Evolutionary conservation across 2,113 vertebrate species (phyloP).

Genomic region (Nothocercus nigrocapillus): DNA sequence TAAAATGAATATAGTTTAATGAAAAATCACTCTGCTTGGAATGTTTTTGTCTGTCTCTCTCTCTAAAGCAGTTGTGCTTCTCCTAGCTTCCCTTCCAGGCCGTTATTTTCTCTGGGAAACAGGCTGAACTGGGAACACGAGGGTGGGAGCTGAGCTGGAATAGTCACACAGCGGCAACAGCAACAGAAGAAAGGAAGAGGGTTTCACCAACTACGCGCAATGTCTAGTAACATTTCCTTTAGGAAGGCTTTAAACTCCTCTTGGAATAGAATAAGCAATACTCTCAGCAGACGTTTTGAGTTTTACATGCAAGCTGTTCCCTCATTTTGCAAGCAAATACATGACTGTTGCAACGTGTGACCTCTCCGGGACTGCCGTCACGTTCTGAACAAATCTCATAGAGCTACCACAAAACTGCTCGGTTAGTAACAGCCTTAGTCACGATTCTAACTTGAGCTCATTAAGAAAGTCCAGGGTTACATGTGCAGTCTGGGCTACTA

Average conservation of each 20-base stretch:
- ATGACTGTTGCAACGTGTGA: not conserved
- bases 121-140: rapidly evolving
- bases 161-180: rapidly evolving
- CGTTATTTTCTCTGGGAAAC: not conserved
- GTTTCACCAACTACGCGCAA: not conserved
- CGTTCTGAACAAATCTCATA: not conserved
- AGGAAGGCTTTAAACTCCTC: not conserved
- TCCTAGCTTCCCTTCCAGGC: not conserved
- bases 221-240: rapidly evolving
- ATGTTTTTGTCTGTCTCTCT: not conserved
- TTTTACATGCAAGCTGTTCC: not conserved
- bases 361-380: not conserved
- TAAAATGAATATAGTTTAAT: not conserved
- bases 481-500: not conserved
- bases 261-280: not conserved
- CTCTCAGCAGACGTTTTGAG: not conserved
- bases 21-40: not conserved
- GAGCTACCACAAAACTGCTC: slow-evolving; percentile 15
- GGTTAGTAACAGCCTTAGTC: slow-evolving; percentile 15
- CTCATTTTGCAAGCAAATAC: not conserved
- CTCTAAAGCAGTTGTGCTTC: slow-evolving; percentile 1
- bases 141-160: not conserved
- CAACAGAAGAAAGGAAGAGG: not conserved
- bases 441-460: slow-evolving; percentile 20
- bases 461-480: slow-evolving; percentile 29